phyloP scores from a whole-genome alignment of 2,797 vertebrate species.

The Oceanodroma leucorhoa region DNA sequence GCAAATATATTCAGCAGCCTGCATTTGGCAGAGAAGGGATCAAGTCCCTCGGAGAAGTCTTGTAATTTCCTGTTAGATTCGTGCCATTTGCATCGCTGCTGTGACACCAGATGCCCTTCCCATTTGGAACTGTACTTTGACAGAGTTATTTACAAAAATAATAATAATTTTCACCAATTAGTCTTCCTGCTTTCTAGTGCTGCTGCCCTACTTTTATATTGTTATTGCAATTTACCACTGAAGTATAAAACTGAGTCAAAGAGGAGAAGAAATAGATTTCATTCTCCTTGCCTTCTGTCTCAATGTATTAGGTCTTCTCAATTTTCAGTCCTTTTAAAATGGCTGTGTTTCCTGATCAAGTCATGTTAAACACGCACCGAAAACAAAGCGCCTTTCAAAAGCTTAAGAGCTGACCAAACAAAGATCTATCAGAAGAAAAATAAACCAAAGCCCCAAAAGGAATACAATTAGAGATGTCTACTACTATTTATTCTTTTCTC shows the following conservation, averaged over 20 bases:
- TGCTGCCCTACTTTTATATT: neutral
- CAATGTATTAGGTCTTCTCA: neutral
- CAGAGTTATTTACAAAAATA: neutral
- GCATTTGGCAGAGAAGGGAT: neutral
- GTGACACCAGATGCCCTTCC: neutral
- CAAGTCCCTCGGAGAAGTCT: neutral
- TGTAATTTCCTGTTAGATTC: neutral
- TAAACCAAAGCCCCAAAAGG: neutral
- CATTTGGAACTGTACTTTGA: neutral
- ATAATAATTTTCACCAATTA: neutral
- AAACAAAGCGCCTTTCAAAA: neutral
- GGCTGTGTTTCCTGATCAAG: neutral
- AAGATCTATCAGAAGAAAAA: neutral
- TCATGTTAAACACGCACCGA: accelerated
- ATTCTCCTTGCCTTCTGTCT: neutral
- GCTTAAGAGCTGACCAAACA: neutral
- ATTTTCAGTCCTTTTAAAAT: neutral
- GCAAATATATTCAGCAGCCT: neutral
- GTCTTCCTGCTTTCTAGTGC: neutral
- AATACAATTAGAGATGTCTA: neutral
- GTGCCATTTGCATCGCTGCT: neutral
- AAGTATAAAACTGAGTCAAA: neutral
- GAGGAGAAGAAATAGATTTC: neutral
- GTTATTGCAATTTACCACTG: neutral
- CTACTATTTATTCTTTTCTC: neutral